phyloP scores from a whole-genome alignment of 2,797 vertebrate species.

The Tauraco hartlaubi region DNA sequence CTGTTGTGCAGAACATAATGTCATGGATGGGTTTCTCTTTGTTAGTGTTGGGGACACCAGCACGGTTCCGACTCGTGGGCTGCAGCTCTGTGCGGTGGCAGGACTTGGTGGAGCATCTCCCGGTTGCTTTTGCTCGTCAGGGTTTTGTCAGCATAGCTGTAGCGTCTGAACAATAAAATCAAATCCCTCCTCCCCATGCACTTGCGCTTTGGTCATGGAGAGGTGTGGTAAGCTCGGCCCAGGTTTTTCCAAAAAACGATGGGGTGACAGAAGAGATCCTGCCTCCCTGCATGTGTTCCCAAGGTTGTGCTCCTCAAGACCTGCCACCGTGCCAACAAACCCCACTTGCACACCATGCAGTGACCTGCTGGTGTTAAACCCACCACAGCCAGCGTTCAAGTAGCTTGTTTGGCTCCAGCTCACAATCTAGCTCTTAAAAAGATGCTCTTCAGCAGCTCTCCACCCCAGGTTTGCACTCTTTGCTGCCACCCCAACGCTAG shows the following conservation, averaged over 20 bases:
- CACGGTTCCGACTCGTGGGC: accelerated
- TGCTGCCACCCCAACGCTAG: not conserved
- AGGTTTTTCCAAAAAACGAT: not conserved
- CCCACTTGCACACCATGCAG: accelerated
- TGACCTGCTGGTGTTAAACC: not conserved
- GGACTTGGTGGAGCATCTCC: accelerated
- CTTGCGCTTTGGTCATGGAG: not conserved
- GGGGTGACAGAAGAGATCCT: not conserved
- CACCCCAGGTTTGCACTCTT: not conserved
- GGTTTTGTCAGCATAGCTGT: not conserved
- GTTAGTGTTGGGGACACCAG: not conserved
- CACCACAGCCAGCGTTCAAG: not conserved
- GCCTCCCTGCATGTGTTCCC: not conserved
- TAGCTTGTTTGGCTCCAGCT: not conserved
- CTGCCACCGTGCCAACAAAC: not conserved
- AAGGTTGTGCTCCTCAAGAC: not conserved
- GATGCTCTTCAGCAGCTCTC: not conserved
- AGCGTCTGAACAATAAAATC: not conserved
- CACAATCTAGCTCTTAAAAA: not conserved
- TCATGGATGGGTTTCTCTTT: constrained; percentile 45
- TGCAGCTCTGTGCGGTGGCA: not conserved
- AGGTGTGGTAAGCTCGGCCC: not conserved
- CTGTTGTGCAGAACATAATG: constrained; percentile 19
- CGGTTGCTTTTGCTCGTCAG: not conserved
- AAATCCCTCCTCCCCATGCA: not conserved